Evolutionary conservation across 2,797 vertebrate species (phyloP).

Genomic region (Peromyscus attwateri): DNA sequence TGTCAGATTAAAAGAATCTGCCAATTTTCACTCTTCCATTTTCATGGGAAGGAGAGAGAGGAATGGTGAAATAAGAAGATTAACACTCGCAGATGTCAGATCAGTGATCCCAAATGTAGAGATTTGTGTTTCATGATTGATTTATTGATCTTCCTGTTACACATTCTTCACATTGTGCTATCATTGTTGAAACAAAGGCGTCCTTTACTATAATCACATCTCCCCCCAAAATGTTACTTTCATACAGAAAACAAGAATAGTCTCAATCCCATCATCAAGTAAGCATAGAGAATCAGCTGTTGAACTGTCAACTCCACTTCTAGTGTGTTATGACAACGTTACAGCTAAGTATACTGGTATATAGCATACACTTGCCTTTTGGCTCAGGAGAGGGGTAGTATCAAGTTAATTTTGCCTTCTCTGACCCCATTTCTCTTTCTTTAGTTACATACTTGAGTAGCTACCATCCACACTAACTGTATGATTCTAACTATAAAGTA

Average conservation of each 20-base stretch:
- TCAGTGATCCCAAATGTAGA: background rate
- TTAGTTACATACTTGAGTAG: background rate
- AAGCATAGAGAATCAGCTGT: background rate
- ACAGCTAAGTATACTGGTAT: background rate
- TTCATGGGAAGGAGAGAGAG: background rate
- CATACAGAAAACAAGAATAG: background rate
- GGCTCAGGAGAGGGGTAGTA: rapidly evolving
- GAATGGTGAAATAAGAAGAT: background rate
- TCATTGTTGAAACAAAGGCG: slow-evolving; percentile 3
- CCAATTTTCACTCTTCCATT: background rate
- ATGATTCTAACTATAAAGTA: background rate
- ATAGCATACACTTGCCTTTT: background rate
- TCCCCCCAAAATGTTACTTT: slow-evolving; percentile 19
- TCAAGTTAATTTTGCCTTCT: background rate
- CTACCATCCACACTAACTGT: background rate
- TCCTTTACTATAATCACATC: background rate
- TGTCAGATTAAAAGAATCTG: slow-evolving; percentile 1
- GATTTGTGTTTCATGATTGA: background rate
- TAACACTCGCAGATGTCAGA: background rate
- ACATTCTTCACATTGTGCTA: background rate
- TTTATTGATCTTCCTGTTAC: background rate
- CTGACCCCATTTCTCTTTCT: background rate
- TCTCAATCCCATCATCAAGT: background rate
- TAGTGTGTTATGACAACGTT: background rate
- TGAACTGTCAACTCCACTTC: background rate